These are phyloP conservation scores for Drosophila ananassae DNA, from an alignment of 1,140 invertebrate species.

Conservation along the genomic window DNA sequence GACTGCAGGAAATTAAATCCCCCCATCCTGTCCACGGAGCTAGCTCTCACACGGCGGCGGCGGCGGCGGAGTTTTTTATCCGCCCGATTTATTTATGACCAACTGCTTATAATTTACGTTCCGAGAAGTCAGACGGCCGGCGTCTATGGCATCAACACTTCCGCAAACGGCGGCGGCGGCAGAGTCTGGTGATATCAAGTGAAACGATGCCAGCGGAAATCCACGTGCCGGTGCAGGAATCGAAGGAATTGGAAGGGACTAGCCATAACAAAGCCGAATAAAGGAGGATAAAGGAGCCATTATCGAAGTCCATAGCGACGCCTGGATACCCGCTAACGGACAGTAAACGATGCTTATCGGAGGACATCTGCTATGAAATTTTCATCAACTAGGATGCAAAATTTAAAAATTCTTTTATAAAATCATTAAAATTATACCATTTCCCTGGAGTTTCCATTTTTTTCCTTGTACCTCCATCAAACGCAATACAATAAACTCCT, in stretches of 20 bases:
- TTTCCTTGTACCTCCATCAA: not conserved
- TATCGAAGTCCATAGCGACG: conserved; percentile 3
- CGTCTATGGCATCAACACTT: conserved; percentile 68
- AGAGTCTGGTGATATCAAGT: conserved; percentile 65
- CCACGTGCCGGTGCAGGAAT: conserved; percentile 63
- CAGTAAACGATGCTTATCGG: too few relatives aligned
- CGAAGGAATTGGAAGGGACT: conserved; percentile 28
- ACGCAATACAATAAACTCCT: not conserved
- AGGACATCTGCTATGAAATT: too few relatives aligned
- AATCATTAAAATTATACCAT: too few relatives aligned
- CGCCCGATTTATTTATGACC: conserved; percentile 45
- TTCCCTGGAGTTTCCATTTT: not conserved
- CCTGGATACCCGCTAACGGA: conserved; percentile 13
- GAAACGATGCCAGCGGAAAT: conserved; percentile 68
- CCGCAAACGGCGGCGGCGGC: conserved; percentile 33
- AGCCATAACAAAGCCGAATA: conserved; percentile 20
- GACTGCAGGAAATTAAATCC: conserved; percentile 60
- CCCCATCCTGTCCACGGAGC: not conserved
- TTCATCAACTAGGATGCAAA: too few relatives aligned
- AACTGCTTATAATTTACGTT: conserved; percentile 60
- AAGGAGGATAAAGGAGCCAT: conserved; percentile 14
- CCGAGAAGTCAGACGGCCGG: conserved; percentile 44
- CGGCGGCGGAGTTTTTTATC: conserved; percentile 31
- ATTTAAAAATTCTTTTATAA: too few relatives aligned
- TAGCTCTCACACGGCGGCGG: conserved; percentile 8